Evolutionary conservation across 1,140 invertebrate genomes (phyloP).

Genomic region (Drepana arcuata): DNA sequence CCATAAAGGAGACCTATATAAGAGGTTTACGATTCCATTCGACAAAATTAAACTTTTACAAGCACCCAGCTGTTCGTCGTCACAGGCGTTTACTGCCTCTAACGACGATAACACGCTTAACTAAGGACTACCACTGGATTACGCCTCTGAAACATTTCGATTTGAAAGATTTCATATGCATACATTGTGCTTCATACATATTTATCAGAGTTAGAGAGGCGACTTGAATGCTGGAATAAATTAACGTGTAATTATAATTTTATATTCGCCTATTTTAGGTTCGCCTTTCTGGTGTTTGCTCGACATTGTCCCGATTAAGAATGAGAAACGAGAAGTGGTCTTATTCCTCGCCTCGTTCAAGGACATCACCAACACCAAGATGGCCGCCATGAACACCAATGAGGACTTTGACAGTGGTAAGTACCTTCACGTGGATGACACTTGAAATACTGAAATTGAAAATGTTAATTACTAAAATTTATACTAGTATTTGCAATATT

Average conservation of each 20-base stretch:
- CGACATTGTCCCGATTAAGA: conserved; percentile 98
- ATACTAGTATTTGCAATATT: conserved; percentile 13
- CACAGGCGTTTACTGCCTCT: conserved; percentile 25
- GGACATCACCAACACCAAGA: conserved; percentile 94
- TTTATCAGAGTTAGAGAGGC: conserved; percentile 3
- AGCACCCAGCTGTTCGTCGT: conserved; percentile 42
- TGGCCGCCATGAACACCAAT: conserved; percentile 83
- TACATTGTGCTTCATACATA: conserved; percentile 8
- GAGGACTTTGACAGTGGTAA: conserved; percentile 88
- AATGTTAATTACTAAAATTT: conserved; percentile 13
- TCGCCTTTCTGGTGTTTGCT: conserved; percentile 95
- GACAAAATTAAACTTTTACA: conserved; percentile 62
- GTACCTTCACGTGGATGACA: conserved; percentile 34
- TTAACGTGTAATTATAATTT: too few species aligned
- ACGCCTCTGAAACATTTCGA: too few species aligned
- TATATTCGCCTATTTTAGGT: too few species aligned
- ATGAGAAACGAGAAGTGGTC: conserved; percentile 97
- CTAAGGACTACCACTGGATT: conserved; percentile 5
- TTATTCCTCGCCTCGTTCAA: conserved; percentile 97
- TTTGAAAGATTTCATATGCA: too few species aligned
- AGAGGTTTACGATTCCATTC: conserved; percentile 55
- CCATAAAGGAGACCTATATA: conserved; percentile 60
- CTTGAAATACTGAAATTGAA: conserved; percentile 17
- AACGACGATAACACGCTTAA: conserved; percentile 7
- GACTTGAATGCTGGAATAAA: conserved; percentile 3